A percentile compares a stretch with the other conserved stretches of the same genome.
phyloP scores from a whole-genome alignment of 2,113 vertebrate species.

The Apodemus speciosus region DNA sequence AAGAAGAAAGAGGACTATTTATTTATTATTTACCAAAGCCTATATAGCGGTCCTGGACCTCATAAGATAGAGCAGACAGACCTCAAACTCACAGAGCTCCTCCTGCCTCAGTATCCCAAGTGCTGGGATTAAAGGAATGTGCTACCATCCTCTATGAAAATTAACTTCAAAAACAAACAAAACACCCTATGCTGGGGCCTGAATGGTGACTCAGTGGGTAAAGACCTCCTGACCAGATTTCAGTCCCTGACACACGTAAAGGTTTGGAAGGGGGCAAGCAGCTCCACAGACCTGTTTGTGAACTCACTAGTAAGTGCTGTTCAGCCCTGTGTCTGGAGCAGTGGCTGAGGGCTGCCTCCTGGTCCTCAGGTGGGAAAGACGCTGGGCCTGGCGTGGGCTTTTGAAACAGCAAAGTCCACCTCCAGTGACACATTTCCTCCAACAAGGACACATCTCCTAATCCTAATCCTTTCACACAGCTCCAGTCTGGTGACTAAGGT shows the following conservation, averaged over 20 bases:
- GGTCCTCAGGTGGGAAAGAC: background rate
- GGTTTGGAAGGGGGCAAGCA: background rate
- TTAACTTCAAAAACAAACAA: background rate
- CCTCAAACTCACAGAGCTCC: background rate
- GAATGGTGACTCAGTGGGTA: background rate
- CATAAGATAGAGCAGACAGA: background rate
- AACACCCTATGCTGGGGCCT: background rate
- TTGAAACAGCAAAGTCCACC: background rate
- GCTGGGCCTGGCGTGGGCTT: too few species aligned
- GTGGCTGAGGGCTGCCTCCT: background rate
- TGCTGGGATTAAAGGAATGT: background rate
- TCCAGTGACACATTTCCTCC: background rate
- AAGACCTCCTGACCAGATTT: background rate
- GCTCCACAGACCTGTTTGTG: background rate
- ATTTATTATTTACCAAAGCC: background rate
- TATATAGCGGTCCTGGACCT: background rate
- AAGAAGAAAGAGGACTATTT: too few species aligned
- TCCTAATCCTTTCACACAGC: background rate
- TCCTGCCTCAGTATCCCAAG: background rate
- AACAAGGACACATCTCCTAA: background rate
- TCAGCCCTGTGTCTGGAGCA: background rate
- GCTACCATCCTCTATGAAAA: background rate
- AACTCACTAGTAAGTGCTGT: too few species aligned
- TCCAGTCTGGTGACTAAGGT: background rate
- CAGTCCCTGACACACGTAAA: background rate